phyloP scores from a whole-genome alignment of 1,140 invertebrate species.

The Drosophila arizonae region DNA sequence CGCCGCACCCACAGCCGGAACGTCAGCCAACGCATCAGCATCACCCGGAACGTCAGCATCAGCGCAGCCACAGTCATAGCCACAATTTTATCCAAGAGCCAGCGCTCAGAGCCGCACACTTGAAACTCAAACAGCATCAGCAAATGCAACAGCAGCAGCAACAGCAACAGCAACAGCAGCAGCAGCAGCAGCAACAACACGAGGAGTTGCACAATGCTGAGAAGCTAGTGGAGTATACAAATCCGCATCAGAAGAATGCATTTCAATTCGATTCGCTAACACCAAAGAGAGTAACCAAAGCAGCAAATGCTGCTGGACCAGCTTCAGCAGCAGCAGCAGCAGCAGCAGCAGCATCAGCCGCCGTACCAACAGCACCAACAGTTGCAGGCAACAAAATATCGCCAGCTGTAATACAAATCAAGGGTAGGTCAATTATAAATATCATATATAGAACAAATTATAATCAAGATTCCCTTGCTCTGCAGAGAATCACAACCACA shows the following conservation, averaged over 20 bases:
- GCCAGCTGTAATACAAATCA: conserved; percentile 40
- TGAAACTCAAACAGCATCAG: conserved; percentile 66
- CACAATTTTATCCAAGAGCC: conserved; percentile 68
- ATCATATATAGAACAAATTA: background rate
- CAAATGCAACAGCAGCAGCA: conserved; percentile 45
- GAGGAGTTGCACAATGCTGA: conserved; percentile 80
- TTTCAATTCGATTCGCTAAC: conserved; percentile 82
- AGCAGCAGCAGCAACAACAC: conserved; percentile 49
- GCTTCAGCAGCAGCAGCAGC: conserved; percentile 17
- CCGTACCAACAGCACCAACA: conserved; percentile 24
- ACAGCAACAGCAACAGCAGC: conserved; percentile 51
- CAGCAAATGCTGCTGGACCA: conserved; percentile 25
- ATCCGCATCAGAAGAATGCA: conserved; percentile 79
- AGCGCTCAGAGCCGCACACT: conserved; percentile 55
- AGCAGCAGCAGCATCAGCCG: conserved; percentile 6
- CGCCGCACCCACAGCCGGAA: conserved; percentile 27
- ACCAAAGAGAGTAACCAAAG: conserved; percentile 78
- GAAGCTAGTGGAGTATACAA: conserved; percentile 77
- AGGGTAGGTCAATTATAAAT: conserved; percentile 10
- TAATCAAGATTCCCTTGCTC: background rate
- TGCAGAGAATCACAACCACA: conserved; percentile 52
- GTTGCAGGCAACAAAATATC: conserved; percentile 11
- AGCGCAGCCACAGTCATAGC: conserved; percentile 69
- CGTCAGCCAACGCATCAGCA: conserved; percentile 37
- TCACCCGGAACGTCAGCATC: conserved; percentile 50